Evolutionary conservation across 2,888 invertebrate species (phyloP), one percentile per base, ranked within the genome.

Genomic region (Parascotia fuliginaria): DNA sequence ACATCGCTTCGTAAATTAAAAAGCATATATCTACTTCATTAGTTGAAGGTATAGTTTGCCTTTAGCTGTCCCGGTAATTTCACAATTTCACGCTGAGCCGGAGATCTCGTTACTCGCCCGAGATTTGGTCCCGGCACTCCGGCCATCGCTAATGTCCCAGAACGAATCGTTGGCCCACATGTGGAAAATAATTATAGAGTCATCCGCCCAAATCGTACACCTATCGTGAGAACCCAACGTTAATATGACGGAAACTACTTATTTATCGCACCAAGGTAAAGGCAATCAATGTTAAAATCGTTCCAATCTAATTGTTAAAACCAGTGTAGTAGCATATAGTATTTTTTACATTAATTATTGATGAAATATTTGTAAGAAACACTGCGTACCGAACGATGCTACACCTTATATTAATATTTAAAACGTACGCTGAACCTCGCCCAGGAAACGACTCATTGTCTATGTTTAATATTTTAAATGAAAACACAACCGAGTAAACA

Each of bases 71-170:
- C 78, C 77, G 78, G 87, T 85, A 83, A 89, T 87, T 87, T 87
- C 76, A 85, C 87, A 89, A 91, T 91, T 91, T 91, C 91, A 91
- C 89, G 91, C 83, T 77, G 77, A 83, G 81, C 60, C 81, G 85
- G 81, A 85, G 79, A 86, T 86, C 88, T 89, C 82, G 88, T 88
- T 85, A 85, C 77, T 78, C 73, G 73, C 60, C 78, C 78, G 82
- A 84, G 87, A 82, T 85, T 82, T 75, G 64, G 77, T 71, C 77
- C 79, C 75, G 69, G 72, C 66, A 73, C 73, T 81, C 77, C 77
- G 81, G 79, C 76, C 79, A 81, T 78, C 77, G 79, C 81, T 89
- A 89, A 90, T 85, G 85, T 83, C 58, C 80, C 72, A 85, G 81
- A 89, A 89, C 91, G 78, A 89, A 90, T 87, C 78, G 70, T 69